phyloP scores from a whole-genome alignment of 1,140 invertebrate species.

The Trialeurodes vaporariorum region DNA sequence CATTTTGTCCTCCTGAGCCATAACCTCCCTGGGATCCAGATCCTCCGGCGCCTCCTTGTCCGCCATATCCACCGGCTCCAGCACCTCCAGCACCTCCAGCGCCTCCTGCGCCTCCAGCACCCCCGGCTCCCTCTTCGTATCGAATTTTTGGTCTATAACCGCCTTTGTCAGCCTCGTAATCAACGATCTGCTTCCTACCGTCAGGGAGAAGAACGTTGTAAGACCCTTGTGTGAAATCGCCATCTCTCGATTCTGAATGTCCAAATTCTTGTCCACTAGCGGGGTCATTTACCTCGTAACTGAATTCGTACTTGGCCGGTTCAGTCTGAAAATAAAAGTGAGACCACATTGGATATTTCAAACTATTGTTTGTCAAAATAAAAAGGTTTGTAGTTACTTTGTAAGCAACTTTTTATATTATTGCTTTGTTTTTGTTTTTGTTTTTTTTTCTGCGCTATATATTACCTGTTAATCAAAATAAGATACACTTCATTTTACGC shows the following conservation, averaged over 20 bases:
- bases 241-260: slow-evolving; percentile 48
- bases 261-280: slow-evolving; percentile 44
- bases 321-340: slow-evolving; percentile 38
- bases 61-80: background rate
- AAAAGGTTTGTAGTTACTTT: no score
- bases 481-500: no score
- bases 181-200: slow-evolving; percentile 49
- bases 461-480: no score
- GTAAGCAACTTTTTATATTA: no score
- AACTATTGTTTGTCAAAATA: no score
- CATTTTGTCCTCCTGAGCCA: background rate
- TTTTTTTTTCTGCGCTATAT: no score
- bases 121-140: slow-evolving; percentile 47
- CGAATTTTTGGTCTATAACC: slow-evolving; percentile 53
- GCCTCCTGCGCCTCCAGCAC: background rate
- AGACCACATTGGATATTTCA: background rate
- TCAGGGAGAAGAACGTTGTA: slow-evolving; percentile 53
- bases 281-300: slow-evolving; percentile 49
- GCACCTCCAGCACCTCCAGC: background rate
- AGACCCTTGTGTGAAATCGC: slow-evolving; percentile 45
- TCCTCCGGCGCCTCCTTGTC: background rate
- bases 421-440: no score
- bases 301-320: slow-evolving; percentile 53
- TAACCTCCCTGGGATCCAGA: no score
- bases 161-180: slow-evolving; percentile 48